A percentile compares a stretch with the other conserved stretches of the same genome.
These are phyloP conservation scores for Aplysina aerophoba DNA, from an alignment of 37 sponge, comb jelly and placozoan genomes.

Conservation along the genomic window DNA sequence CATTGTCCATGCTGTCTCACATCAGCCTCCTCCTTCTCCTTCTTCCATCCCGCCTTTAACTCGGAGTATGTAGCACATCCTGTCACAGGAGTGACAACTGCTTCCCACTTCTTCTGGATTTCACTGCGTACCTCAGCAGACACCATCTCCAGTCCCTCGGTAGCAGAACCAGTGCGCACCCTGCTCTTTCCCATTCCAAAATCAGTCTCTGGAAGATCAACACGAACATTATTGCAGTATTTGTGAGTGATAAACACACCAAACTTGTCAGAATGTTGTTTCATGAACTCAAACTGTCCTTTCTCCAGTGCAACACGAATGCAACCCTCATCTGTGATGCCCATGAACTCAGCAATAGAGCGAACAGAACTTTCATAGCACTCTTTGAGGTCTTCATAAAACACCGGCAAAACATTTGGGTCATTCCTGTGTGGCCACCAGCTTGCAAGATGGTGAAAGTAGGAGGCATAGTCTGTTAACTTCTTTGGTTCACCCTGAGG, in stretches of 20 bases:
- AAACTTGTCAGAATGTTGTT: not conserved
- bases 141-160: not conserved
- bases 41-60: too few relatives aligned
- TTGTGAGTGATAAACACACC: not conserved
- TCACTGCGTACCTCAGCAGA: not conserved
- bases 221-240: not conserved
- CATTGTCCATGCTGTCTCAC: too few relatives aligned
- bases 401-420: constrained; percentile 38
- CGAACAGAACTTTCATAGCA: constrained; percentile 27
- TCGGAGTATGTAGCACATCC: not conserved
- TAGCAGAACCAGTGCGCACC: not conserved
- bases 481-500: too few relatives aligned
- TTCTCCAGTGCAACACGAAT: not conserved
- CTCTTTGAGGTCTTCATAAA: constrained; percentile 47
- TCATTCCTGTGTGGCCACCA: constrained; percentile 50
- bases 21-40: too few relatives aligned
- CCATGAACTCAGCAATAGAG: constrained; percentile 45
- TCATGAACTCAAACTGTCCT: not conserved
- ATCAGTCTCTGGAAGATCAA: not conserved
- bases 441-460: constrained; percentile 5
- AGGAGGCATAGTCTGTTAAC: not conserved
- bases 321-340: not conserved
- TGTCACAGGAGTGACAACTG: not conserved
- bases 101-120: not conserved
- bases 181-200: not conserved